Base-by-base conservation (phyloP, 2,797 vertebrate species). In the Gymnocypris eckloni region DNA sequence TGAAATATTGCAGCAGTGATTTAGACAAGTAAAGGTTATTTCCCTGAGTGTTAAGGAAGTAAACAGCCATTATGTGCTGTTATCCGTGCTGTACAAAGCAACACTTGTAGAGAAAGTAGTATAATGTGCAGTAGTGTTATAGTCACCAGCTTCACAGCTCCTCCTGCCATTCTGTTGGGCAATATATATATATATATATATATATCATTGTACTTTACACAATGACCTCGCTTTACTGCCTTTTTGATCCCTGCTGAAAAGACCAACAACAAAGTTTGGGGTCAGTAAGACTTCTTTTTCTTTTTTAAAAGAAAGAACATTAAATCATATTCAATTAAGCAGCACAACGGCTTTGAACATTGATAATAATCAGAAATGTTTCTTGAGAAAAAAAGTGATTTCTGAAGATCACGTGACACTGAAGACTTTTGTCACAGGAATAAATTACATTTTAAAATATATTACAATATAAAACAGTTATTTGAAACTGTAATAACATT, bases 101-200 rank as follows among this genome's bases (percentile, higher is more conserved):
- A 22, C 43, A 69, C 22, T 13, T 78, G 66, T 84, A 78, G 22
- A 45, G 64, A 25, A 78, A 50, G 22, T 72, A 54, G 54, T 77
- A 16, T 78, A 39, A 45, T 45, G 75, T 85, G 76, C 64, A n/a
- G 6, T 70, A 25, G 39, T 79, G 76, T 45, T 48, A 6, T 84
- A 69, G 83, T 71, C 39, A 85, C 66, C 76, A 85, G 83, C 66
- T 85, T 79, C 41, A 61, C 64, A 79, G 83, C 75, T 84, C 66
- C 48, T 70, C 73, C 82, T 84, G 82, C 82, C 82, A 50, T 67
- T 67, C 25, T 67, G 18, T 54, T 10, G 4, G n/a, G 64, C 37
- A 22, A 69, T 41, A 77, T 76, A 33, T 64, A 59, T 76, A 33
- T 64, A 59, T 83, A 56, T 64, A 33, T 64, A 45, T 76, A 33